Base-by-base conservation (phyloP, 2,113 vertebrate genomes). In the Psittacus erithacus region DNA sequence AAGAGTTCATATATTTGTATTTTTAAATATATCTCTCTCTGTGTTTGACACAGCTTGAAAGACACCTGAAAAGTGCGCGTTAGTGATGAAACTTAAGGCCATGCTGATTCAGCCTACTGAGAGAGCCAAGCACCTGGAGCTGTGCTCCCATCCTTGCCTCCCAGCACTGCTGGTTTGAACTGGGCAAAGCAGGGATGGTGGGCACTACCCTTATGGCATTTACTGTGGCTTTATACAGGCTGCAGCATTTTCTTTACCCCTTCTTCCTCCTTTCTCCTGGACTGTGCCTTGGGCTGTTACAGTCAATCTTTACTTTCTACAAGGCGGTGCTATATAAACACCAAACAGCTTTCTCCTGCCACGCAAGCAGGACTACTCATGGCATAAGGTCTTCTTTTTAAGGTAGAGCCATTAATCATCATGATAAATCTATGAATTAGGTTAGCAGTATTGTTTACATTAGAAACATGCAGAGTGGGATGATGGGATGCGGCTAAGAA, bases 151-250 rank as follows among this genome's bases (percentile, higher is more conserved):
- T 17, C 59, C n/a, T 71, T 7, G 5, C 57, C 47, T 68, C 39
- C 22, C 59, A 28, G 35, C 23, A 3, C 44, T 49, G 71, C 57
- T 69, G 38, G 5, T 20, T 67, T 69, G 31, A 11, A 10, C 62
- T 52, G 31, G 27, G 31, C 3, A 7, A 59, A 64, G 52, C 46
- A 14, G 16, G 73, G 28, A 15, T 24, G 50, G 23, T 0, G 6
- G n/a, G 14, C 2, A 1, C 33, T 69, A 6, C 22, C 29, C 2
- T 0, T 16, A 25, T 6, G 17, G 13, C 17, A n/a, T 55, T 49
- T 49, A 35, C 4, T 6, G 62, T 23, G 35, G 10, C 27, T 59
- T 84, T 47, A 10, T 25, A 12, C 2, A 2, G 16, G 25, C 59
- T 78, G n/a, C 43, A 84, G 62, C 73, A 35, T 75, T 38, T 70